Percentiles rank a stretch among this genome's conserved stretches.
Conservation (phyloP, 1,140 invertebrate genomes). For the Chymomyza costata region DNA sequence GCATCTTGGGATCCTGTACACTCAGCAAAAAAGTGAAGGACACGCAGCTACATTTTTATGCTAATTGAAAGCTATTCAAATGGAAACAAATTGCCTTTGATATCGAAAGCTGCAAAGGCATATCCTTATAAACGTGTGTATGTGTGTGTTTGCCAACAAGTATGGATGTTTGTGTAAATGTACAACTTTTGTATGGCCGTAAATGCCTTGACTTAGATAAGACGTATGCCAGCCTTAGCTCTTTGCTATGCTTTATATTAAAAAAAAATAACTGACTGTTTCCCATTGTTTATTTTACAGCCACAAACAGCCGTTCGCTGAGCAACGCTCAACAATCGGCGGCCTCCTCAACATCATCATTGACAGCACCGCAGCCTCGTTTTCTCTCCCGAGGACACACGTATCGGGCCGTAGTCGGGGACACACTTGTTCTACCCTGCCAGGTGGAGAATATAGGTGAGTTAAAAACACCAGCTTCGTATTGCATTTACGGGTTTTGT, state of each 20-base stretch:
- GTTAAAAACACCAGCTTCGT: conserved; percentile 41
- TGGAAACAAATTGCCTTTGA: conserved; percentile 57
- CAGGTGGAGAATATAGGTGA: conserved; percentile 86
- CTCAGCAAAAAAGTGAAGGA: conserved; percentile 21
- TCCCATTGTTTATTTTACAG: conserved; percentile 28
- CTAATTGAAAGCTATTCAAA: conserved; percentile 67
- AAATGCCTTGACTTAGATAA: background rate
- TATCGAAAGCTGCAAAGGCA: too few species aligned
- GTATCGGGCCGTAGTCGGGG: conserved; percentile 84
- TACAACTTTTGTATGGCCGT: conserved; percentile 5
- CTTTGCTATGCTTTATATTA: too few species aligned
- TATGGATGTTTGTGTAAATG: too few species aligned
- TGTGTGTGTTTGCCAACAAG: too few species aligned
- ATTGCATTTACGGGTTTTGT: conserved; percentile 8
- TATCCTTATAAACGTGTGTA: too few species aligned
- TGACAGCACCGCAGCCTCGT: conserved; percentile 75
- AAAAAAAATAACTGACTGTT: background rate
- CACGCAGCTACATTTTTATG: conserved; percentile 59
- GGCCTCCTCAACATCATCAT: conserved; percentile 33
- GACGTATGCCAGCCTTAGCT: too few species aligned
- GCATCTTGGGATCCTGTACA: conserved; percentile 37
- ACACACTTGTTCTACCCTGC: conserved; percentile 84
- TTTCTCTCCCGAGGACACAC: conserved; percentile 85
- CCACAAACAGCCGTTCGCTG: conserved; percentile 58
- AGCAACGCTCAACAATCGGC: conserved; percentile 51